These are phyloP conservation scores for Haplochromis burtoni DNA, from an alignment of 2,113 vertebrate genomes.

Conservation along the genomic window DNA sequence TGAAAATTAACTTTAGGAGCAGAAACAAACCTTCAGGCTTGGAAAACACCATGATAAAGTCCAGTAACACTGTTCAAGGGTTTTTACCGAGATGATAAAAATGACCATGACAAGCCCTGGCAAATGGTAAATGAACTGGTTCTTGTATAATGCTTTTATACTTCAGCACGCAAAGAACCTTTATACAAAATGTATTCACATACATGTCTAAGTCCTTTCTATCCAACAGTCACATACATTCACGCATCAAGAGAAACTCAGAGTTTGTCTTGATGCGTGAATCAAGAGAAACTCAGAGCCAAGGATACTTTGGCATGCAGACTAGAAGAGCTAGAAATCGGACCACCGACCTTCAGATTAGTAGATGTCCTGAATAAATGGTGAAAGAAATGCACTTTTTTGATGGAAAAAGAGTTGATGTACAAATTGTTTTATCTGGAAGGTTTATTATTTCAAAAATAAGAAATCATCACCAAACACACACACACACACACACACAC, in stretches of 20 bases:
- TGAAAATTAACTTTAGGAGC: not conserved
- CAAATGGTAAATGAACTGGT: too few species aligned
- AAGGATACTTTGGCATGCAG: not conserved
- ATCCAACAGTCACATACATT: not conserved
- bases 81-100: too few species aligned
- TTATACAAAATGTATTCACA: too few species aligned
- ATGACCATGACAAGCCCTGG: too few species aligned
- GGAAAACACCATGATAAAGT: too few species aligned
- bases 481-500: too few species aligned
- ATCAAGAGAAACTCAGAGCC: not conserved
- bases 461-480: not conserved
- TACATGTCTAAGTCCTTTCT: too few species aligned
- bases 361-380: not conserved
- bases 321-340: not conserved
- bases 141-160: too few species aligned
- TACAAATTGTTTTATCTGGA: not conserved
- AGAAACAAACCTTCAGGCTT: not conserved
- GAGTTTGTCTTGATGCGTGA: too few species aligned
- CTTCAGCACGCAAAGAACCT: too few species aligned
- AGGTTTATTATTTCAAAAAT: not conserved
- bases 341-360: not conserved
- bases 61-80: too few species aligned
- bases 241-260: not conserved
- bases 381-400: not conserved
- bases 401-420: not conserved